Conservation (phyloP, 2,113 vertebrate species). For the Halcyon senegalensis region DNA sequence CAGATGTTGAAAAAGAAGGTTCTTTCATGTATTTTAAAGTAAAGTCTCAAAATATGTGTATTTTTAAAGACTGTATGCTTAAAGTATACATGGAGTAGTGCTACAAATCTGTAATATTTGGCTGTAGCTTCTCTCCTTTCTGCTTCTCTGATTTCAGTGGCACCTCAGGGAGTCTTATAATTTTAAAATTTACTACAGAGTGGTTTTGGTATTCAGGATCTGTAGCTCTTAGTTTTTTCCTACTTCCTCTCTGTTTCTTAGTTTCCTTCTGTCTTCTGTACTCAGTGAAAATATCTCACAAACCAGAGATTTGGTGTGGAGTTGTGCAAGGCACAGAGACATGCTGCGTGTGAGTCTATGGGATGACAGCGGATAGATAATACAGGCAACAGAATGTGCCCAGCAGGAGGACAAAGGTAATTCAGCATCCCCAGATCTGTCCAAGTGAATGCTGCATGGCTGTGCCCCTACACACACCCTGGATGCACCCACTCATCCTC, state of each 20-base stretch:
- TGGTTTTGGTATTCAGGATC: neutral
- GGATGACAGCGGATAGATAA: no score
- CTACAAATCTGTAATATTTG: neutral
- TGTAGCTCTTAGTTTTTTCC: neutral
- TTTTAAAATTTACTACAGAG: constrained; percentile 1
- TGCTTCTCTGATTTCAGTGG: neutral
- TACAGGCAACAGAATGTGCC: fast-evolving
- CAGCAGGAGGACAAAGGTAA: fast-evolving
- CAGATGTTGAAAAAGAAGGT: neutral
- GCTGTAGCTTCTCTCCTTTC: neutral
- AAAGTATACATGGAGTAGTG: neutral
- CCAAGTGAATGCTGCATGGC: neutral
- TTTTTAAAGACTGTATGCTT: neutral
- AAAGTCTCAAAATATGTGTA: neutral
- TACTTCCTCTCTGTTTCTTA: neutral
- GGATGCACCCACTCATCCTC: neutral
- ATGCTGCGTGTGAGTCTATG: fast-evolving
- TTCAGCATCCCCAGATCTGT: neutral
- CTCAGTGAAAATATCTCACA: neutral
- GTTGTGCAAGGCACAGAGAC: neutral
- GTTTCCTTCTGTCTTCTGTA: neutral
- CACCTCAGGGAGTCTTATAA: neutral
- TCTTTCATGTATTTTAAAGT: neutral
- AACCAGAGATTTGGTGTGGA: neutral
- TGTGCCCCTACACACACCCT: neutral